phyloP scores from a whole-genome alignment of 2,888 invertebrate species.

The Seira sanloemensis region DNA sequence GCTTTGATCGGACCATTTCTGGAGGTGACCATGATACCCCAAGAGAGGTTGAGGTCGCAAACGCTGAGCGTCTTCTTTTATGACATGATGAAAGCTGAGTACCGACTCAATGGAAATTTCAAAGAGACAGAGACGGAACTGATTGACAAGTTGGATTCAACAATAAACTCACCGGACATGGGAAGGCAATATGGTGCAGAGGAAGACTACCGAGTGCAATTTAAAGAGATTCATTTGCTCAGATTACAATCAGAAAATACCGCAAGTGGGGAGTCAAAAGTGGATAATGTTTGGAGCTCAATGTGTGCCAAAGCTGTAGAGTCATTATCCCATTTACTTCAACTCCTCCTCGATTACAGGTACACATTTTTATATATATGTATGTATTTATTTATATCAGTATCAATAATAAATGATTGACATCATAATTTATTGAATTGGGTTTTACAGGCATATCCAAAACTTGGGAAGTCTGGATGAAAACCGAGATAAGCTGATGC shows the following conservation, averaged over 20 bases:
- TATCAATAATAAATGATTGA: no score
- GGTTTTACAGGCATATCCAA: constrained; percentile 96
- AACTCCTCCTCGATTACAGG: constrained; percentile 83
- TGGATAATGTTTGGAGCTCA: constrained; percentile 51
- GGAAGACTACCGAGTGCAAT: constrained; percentile 48
- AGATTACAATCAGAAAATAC: constrained; percentile 41
- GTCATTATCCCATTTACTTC: constrained; percentile 58
- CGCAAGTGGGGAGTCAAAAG: constrained; percentile 20
- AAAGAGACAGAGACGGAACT: constrained; percentile 92
- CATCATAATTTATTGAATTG: no score
- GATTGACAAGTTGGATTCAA: constrained; percentile 85
- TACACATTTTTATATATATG: no score
- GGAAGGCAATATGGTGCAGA: constrained; percentile 19
- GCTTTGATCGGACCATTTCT: constrained; percentile 95
- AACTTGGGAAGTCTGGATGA: constrained; percentile 87
- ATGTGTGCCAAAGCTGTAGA: constrained; percentile 61
- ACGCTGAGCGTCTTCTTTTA: constrained; percentile 91
- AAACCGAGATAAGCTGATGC: constrained; percentile 96
- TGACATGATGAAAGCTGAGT: constrained; percentile 95
- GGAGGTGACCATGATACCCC: constrained; percentile 93
- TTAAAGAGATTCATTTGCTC: constrained; percentile 48
- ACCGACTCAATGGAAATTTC: constrained; percentile 88
- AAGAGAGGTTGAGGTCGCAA: constrained; percentile 88
- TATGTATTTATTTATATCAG: no score
- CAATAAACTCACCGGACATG: constrained; percentile 53